Evolutionary conservation across 2,113 vertebrate genomes (phyloP).

Genomic region (Syngnathus floridae): DNA sequence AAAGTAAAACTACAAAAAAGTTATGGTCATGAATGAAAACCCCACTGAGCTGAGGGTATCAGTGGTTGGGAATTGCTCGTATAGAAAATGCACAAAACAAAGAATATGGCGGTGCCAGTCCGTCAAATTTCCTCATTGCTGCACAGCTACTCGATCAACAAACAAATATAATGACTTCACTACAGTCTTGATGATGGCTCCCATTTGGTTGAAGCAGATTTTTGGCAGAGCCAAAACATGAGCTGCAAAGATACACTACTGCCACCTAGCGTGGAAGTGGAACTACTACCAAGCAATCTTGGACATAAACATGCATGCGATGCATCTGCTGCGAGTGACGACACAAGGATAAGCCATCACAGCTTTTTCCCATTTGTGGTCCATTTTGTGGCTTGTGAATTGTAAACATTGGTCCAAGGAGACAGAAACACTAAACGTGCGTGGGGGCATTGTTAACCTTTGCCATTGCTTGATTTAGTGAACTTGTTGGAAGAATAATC

Average conservation of each 20-base stretch:
- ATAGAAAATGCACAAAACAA: not conserved
- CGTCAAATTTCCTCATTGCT: not conserved
- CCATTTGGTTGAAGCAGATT: not conserved
- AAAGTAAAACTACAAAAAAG: too few relatives aligned
- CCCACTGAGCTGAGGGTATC: too few relatives aligned
- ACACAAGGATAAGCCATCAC: conserved; percentile 56
- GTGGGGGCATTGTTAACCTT: conserved; percentile 45
- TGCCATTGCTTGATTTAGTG: conserved; percentile 14
- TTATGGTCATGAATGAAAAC: too few relatives aligned
- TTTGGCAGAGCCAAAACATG: conserved; percentile 1
- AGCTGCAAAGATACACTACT: conserved; percentile 46
- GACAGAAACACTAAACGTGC: conserved; percentile 45
- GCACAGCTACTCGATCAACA: not conserved
- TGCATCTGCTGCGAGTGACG: conserved; percentile 44
- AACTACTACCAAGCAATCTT: conserved; percentile 17
- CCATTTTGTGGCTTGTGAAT: conserved; percentile 57
- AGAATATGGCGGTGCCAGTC: not conserved
- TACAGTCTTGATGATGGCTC: not conserved
- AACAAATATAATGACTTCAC: not conserved
- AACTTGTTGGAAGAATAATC: conserved; percentile 4
- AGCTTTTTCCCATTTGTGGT: conserved; percentile 57
- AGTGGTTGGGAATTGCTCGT: too few relatives aligned
- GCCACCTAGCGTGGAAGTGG: conserved; percentile 59
- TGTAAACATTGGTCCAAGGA: conserved; percentile 54
- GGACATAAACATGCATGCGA: conserved; percentile 25